Conservation (phyloP, 2,888 invertebrate species). For the Diarsia mendica region DNA sequence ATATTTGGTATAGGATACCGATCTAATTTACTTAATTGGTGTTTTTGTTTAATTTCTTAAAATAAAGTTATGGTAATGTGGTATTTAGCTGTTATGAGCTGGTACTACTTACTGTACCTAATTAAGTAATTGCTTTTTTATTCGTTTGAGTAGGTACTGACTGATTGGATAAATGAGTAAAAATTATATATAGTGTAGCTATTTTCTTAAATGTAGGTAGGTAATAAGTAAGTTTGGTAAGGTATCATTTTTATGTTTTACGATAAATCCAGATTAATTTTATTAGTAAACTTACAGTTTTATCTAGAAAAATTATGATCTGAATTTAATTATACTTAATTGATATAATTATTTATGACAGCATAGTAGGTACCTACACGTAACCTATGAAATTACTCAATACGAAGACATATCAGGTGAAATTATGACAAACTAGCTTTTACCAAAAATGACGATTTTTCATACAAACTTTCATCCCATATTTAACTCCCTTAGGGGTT, state of each 20-base stretch:
- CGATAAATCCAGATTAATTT: not conserved
- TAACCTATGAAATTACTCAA: conserved; percentile 2
- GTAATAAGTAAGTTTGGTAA: not conserved
- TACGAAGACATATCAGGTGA: not conserved
- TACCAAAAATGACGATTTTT: no score
- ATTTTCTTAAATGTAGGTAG: not conserved
- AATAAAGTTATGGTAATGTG: not conserved
- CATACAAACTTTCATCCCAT: no score
- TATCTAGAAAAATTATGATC: not conserved
- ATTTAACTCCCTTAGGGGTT: no score
- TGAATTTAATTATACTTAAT: not conserved
- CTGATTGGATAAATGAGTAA: not conserved
- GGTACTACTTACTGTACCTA: not conserved
- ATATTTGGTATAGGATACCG: not conserved
- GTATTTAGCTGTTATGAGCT: not conserved
- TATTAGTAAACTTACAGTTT: not conserved
- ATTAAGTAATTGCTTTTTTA: conserved; percentile 5
- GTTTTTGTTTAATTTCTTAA: not conserved
- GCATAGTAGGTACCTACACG: no score
- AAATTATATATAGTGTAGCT: not conserved
- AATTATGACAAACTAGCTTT: not conserved
- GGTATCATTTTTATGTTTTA: not conserved
- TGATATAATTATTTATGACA: conserved; percentile 9
- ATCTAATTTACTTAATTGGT: conserved; percentile 8
- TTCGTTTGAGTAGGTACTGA: not conserved